phyloP scores from a whole-genome alignment of 2,113 vertebrate species.

The Tupaia tana region DNA sequence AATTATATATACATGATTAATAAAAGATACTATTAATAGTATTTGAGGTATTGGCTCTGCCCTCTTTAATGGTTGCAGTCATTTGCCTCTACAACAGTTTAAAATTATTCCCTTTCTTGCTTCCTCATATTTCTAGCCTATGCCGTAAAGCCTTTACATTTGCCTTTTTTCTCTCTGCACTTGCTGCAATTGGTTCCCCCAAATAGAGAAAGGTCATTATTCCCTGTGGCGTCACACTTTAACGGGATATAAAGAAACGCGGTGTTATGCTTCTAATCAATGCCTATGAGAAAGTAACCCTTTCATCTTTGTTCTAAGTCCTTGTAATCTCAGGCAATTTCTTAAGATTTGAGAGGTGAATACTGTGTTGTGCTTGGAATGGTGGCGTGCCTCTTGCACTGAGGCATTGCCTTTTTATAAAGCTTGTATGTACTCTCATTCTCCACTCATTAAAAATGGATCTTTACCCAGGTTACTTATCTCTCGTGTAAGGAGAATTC shows the following conservation, averaged over 20 bases:
- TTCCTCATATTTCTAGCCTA: neutral
- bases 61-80: neutral
- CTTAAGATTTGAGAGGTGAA: neutral
- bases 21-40: neutral
- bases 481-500: neutral
- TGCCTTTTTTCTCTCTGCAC: neutral
- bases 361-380: neutral
- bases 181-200: neutral
- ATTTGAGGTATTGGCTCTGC: neutral
- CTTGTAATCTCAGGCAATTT: neutral
- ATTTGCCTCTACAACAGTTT: neutral
- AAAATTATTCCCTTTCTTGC: neutral
- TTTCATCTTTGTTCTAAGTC: neutral
- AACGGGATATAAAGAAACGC: neutral
- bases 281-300: neutral
- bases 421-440: neutral
- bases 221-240: neutral
- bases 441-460: neutral
- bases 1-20: no score
- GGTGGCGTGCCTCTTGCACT: neutral
- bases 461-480: neutral
- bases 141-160: neutral
- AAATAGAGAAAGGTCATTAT: neutral
- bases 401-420: neutral
- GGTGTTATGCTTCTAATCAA: neutral